phyloP scores from a whole-genome alignment of 2,797 vertebrate genomes.

The Syngnathus rostellatus region DNA sequence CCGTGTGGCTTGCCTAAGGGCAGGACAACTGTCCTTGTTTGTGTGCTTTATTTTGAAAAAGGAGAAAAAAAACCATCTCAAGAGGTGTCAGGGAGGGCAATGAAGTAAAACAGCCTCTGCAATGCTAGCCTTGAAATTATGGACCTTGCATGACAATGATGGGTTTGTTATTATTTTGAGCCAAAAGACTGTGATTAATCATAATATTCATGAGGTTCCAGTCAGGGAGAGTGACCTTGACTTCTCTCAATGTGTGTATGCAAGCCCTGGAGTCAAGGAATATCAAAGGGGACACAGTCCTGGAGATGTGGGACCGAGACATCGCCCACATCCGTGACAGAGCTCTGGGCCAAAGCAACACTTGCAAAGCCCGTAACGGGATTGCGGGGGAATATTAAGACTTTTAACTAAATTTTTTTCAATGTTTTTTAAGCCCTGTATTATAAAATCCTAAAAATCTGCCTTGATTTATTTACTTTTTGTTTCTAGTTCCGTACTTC shows the following conservation, averaged over 20 bases:
- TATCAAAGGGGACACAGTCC: constrained; percentile 69
- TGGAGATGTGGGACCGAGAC: constrained; percentile 66
- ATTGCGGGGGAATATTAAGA: constrained; percentile 45
- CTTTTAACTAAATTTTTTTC: not conserved
- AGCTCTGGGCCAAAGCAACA: constrained; percentile 49
- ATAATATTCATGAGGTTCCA: constrained; percentile 67
- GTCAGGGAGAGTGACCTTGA: constrained; percentile 66
- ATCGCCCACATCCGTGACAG: constrained; percentile 61
- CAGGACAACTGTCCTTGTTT: constrained; percentile 8
- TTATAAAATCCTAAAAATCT: not conserved
- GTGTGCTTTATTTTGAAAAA: constrained; percentile 22
- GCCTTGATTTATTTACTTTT: not conserved
- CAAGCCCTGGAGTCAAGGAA: constrained; percentile 52
- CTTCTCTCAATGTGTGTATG: constrained; percentile 56
- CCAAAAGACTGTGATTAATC: constrained; percentile 65
- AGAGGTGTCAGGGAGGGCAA: constrained; percentile 16
- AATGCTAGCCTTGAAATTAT: constrained; percentile 43
- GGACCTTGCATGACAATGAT: constrained; percentile 39
- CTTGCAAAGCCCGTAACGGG: constrained; percentile 38
- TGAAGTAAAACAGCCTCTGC: constrained; percentile 33
- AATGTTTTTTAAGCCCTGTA: not conserved
- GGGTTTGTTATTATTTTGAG: constrained; percentile 57
- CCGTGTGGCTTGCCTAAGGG: constrained; percentile 11
- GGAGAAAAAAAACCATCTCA: constrained; percentile 12
- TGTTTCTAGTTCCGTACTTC: not conserved